Conservation (phyloP, 2,113 vertebrate species). For the Albula glossodonta region DNA sequence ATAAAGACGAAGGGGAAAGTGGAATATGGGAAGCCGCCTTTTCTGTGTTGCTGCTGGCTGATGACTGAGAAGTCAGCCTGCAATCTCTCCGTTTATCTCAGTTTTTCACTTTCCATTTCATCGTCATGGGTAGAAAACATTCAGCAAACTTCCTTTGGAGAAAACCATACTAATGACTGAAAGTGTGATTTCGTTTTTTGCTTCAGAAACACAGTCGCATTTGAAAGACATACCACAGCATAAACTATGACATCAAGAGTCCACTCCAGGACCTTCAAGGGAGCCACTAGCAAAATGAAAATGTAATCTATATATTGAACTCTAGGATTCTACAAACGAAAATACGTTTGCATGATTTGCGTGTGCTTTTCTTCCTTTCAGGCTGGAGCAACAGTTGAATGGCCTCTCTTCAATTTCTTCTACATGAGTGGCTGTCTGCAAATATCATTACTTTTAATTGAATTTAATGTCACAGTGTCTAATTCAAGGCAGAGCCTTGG, state of each 20-base stretch:
- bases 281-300: not conserved
- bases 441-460: not conserved
- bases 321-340: not conserved
- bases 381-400: not conserved
- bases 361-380: not conserved
- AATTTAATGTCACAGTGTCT: not conserved
- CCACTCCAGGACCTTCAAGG: not conserved
- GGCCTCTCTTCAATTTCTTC: not conserved
- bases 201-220: not conserved
- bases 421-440: not conserved
- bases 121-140: too few species aligned
- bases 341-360: not conserved
- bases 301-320: not conserved
- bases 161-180: too few species aligned
- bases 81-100: too few species aligned
- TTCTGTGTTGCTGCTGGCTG: too few species aligned
- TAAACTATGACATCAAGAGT: not conserved
- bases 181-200: not conserved
- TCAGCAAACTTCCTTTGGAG: too few species aligned
- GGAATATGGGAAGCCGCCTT: too few species aligned
- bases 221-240: not conserved
- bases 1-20: too few species aligned
- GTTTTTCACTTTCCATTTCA: too few species aligned
- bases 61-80: too few species aligned
- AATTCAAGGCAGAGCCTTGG: not conserved